Percentiles rank a stretch among this genome's conserved stretches.
These are phyloP conservation scores for Megaustenia siamemsis DNA, from an alignment of 2,888 invertebrate species.

Conservation along the genomic window DNA sequence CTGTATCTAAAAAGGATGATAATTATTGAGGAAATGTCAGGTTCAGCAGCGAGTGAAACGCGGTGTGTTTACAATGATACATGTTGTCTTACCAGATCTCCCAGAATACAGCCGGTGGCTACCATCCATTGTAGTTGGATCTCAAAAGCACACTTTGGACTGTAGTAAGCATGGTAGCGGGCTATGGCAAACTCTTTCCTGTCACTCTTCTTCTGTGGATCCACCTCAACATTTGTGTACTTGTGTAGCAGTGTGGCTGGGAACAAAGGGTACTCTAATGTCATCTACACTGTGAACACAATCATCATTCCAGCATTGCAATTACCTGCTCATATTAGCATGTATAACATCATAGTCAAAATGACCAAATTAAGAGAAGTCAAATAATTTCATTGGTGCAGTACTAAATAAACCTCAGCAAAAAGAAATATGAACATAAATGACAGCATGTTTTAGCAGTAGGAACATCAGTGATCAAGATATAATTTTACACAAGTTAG, in stretches of 20 bases:
- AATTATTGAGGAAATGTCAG: too few species aligned
- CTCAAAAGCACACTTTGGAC: slow-evolving; percentile 94
- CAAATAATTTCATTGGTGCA: too few species aligned
- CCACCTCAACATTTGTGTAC: slow-evolving; percentile 78
- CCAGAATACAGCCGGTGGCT: slow-evolving; percentile 95
- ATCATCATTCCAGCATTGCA: not conserved
- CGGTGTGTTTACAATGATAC: not conserved
- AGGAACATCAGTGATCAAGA: too few species aligned
- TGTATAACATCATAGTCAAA: not conserved
- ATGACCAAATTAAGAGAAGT: not conserved
- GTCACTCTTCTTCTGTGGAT: slow-evolving; percentile 75
- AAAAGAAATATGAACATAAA: too few species aligned
- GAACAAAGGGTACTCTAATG: not conserved
- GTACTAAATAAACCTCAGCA: too few species aligned
- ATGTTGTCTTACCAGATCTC: slow-evolving; percentile 83
- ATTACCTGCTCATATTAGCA: not conserved
- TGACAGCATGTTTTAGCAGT: too few species aligned
- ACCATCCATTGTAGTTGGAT: slow-evolving; percentile 97
- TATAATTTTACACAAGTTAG: too few species aligned
- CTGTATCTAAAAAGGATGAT: too few species aligned
- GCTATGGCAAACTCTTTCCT: slow-evolving; percentile 97
- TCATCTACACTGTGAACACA: not conserved
- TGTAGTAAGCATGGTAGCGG: slow-evolving; percentile 92
- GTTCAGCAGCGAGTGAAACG: too few species aligned
- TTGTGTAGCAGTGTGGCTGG: slow-evolving; percentile 74